Evolutionary conservation across 2,888 invertebrate genomes (phyloP).

Genomic region (Siphonodentalium dalli): DNA sequence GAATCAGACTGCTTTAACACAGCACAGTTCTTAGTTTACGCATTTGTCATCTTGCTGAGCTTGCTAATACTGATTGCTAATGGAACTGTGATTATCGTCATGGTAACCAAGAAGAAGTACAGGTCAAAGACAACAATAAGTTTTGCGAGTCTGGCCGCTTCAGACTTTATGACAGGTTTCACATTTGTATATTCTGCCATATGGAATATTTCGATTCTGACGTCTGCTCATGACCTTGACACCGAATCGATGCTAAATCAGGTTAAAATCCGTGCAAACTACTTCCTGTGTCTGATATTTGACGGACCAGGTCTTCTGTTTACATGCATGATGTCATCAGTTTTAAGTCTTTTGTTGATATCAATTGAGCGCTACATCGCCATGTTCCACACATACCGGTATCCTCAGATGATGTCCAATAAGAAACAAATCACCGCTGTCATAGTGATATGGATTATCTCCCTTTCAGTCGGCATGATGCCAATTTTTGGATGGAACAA

Average conservation of each 20-base stretch:
- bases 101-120: conserved; percentile 12
- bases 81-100: conserved; percentile 13
- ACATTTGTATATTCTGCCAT: conserved; percentile 25
- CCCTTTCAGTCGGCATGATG: conserved; percentile 19
- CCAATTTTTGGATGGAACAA: conserved; percentile 29
- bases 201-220: conserved; percentile 23
- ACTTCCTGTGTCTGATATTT: conserved; percentile 24
- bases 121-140: conserved; percentile 13
- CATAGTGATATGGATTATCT: conserved; percentile 20
- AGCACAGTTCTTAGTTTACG: conserved; percentile 19
- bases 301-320: conserved; percentile 29
- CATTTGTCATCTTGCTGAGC: conserved; percentile 25
- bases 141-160: conserved; percentile 24
- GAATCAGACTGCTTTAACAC: conserved; percentile 25
- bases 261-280: conserved; percentile 16
- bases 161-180: conserved; percentile 26
- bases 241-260: conserved; percentile 11
- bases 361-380: conserved; percentile 27
- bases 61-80: conserved; percentile 23
- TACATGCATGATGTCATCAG: conserved; percentile 30
- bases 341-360: conserved; percentile 23
- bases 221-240: conserved; percentile 24
- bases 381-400: conserved; percentile 22
- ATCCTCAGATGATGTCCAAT: conserved; percentile 21
- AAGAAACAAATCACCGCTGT: conserved; percentile 9